Base-by-base conservation (phyloP, 2,797 vertebrate genomes). In the Peromyscus eremicus region DNA sequence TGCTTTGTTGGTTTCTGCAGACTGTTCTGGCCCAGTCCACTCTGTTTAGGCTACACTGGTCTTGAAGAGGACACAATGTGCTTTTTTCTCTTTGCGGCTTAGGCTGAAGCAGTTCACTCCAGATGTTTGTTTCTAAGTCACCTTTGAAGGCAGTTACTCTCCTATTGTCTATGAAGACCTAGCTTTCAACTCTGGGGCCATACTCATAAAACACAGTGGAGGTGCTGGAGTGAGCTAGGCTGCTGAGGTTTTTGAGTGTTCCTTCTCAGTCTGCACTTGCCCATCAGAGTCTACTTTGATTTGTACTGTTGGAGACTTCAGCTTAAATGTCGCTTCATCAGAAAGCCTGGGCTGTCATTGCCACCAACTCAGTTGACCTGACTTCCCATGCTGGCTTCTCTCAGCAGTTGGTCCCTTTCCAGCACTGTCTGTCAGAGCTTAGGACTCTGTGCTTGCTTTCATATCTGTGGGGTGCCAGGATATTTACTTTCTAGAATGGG, bases 401-500 rank as follows among this genome's bases (percentile, higher is more conserved):
- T 52, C 27, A 84, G 29, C 6, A 27, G 6, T 73, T 43, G 52
- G 37, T 40, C 0, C 6, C 5, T 12, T 16, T 37, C 34, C 21
- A 23, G 2, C 6, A 0, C 37, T 23, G 2, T 40, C 71, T 23
- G 2, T 88, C 32, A 52, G 2, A 34, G 14, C 8, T n/a, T 55
- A 11, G n/a, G 12, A 0, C 13, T 29, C 1, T 32, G 3, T 57
- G 68, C 37, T 32, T 57, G 23, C 6, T 7, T 21, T 16, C 6
- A 2, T 52, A n/a, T 70, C 12, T 66, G 4, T 32, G 57, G 66
- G 34, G 43, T 64, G 89, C 21, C 57, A 70, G 40, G 49, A 21
- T 75, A 40, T 60, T 6, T 23, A 3, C 13, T 57, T 4, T 19
- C 2, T 34, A 11, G 49, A 27, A 13, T 14, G 21, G 86, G 37